phyloP scores from a whole-genome alignment of 2,888 invertebrate genomes.

The Conops quadrifasciatus region DNA sequence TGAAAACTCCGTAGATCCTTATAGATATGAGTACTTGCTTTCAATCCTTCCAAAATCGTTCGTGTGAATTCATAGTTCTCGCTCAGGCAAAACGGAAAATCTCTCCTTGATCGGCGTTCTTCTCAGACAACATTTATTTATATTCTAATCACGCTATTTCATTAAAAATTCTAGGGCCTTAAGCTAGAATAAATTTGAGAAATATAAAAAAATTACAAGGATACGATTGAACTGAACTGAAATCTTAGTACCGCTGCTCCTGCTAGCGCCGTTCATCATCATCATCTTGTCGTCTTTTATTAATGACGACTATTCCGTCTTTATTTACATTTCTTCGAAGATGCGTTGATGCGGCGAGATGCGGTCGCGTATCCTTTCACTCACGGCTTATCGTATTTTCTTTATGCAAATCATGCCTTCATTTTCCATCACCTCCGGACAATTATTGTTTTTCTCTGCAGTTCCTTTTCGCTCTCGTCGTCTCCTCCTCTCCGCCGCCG shows the following conservation, averaged over 20 bases:
- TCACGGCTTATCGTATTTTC: not conserved
- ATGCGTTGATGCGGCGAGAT: conserved; percentile 4
- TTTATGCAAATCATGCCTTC: conserved; percentile 30
- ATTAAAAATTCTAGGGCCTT: not conserved
- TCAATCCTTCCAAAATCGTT: too few species aligned
- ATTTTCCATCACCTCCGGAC: conserved; percentile 12
- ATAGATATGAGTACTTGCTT: too few species aligned
- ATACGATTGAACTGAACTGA: not conserved
- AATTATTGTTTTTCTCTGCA: not conserved
- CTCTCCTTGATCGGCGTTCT: too few species aligned
- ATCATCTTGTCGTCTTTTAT: conserved; percentile 18
- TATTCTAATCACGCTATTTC: not conserved
- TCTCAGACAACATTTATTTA: not conserved
- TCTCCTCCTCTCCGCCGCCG: not conserved
- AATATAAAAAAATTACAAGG: not conserved
- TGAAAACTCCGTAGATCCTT: too few species aligned
- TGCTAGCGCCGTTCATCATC: not conserved
- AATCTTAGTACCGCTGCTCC: too few species aligned
- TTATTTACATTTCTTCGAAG: conserved; percentile 19
- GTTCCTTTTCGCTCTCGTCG: not conserved
- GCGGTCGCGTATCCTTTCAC: conserved; percentile 30
- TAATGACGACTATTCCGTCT: not conserved
- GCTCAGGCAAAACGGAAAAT: too few species aligned
- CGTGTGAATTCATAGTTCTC: too few species aligned
- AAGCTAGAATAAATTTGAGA: not conserved